Percentiles rank a stretch among this genome's conserved stretches.
These are phyloP conservation scores for Tetanocera ferruginea DNA, from an alignment of 2,888 invertebrate species.

Conservation along the genomic window DNA sequence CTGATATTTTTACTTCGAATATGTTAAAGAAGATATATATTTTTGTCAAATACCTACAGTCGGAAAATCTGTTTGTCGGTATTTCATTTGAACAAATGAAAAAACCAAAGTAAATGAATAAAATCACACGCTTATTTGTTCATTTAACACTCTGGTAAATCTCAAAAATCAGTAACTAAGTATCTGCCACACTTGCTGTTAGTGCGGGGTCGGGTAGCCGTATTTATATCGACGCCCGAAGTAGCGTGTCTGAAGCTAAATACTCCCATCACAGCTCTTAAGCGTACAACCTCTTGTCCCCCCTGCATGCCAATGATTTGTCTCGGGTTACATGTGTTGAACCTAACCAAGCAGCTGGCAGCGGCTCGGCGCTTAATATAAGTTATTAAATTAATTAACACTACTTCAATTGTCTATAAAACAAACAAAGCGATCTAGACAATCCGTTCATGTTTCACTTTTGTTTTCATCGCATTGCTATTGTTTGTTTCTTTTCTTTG, in stretches of 20 bases:
- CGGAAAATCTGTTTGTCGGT: no score
- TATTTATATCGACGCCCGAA: background rate
- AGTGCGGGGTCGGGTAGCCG: background rate
- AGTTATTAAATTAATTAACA: constrained; percentile 37
- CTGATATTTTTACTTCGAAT: no score
- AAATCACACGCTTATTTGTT: constrained; percentile 20
- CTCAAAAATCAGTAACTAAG: background rate
- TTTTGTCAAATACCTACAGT: no score
- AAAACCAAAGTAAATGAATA: constrained; percentile 5
- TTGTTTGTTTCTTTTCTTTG: background rate
- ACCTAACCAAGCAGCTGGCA: background rate
- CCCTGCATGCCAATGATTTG: background rate
- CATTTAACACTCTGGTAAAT: constrained; percentile 16
- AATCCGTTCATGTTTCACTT: constrained; percentile 25
- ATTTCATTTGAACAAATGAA: background rate
- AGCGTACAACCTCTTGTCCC: background rate
- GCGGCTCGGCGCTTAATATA: background rate
- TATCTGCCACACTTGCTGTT: background rate
- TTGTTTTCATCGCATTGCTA: constrained; percentile 19
- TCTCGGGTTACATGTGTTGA: constrained; percentile 16
- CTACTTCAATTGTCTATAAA: constrained; percentile 12
- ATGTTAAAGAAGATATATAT: no score
- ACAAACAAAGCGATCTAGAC: constrained; percentile 14
- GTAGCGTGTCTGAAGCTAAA: background rate
- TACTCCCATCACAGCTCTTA: background rate